phyloP scores from a whole-genome alignment of 2,888 invertebrate genomes.

The Lobophora halterata region DNA sequence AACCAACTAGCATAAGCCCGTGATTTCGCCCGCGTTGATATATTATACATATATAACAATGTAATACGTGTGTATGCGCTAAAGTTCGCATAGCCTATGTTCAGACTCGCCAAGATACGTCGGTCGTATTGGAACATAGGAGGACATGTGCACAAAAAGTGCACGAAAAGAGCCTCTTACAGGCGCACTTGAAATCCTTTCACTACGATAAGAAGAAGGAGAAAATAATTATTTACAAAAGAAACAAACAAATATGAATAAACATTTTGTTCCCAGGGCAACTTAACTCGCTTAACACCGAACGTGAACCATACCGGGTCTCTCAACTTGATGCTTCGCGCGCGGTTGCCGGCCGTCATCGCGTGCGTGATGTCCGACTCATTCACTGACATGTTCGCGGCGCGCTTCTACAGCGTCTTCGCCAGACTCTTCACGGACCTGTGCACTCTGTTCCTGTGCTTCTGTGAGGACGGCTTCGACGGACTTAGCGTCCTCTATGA shows the following conservation, averaged over 20 bases:
- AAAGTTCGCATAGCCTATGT: too few species aligned
- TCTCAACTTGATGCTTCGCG: constrained; percentile 43
- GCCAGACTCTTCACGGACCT: constrained; percentile 50
- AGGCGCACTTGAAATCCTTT: too few species aligned
- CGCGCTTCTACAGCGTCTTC: constrained; percentile 51
- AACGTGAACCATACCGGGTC: constrained; percentile 42
- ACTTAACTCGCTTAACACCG: constrained; percentile 35
- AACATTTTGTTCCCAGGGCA: constrained; percentile 30
- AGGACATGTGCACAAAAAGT: too few species aligned
- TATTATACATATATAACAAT: too few species aligned
- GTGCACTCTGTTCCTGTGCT: constrained; percentile 46
- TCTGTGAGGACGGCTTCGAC: constrained; percentile 42
- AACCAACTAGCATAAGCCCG: too few species aligned
- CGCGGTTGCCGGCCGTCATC: constrained; percentile 50
- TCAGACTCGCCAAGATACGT: too few species aligned
- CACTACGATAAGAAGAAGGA: too few species aligned
- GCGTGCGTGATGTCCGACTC: constrained; percentile 45
- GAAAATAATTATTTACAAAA: background rate
- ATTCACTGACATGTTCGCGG: constrained; percentile 35
- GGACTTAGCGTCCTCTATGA: constrained; percentile 43
- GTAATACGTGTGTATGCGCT: too few species aligned
- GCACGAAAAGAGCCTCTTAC: too few species aligned
- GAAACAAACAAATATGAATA: background rate
- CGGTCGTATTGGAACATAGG: too few species aligned
- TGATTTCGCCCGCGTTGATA: too few species aligned